phyloP scores from a whole-genome alignment of 2,113 vertebrate species.

The Urocynchramus pylzowi region DNA sequence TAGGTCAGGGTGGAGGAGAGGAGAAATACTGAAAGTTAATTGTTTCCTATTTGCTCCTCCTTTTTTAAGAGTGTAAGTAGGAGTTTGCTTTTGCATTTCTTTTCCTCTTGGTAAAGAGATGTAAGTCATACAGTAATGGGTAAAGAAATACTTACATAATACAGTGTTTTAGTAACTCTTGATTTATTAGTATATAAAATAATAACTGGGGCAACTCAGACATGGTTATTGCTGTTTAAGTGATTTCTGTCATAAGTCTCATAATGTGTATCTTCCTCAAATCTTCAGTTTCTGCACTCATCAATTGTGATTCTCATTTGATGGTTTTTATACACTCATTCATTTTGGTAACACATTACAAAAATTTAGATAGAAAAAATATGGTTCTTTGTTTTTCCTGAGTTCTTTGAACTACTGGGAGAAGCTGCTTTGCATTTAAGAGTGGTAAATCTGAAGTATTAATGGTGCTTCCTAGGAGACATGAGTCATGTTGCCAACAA shows the following conservation, averaged over 20 bases:
- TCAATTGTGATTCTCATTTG: background rate
- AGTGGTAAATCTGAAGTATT: background rate
- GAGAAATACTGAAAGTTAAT: background rate
- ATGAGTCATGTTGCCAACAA: slow-evolving; percentile 34
- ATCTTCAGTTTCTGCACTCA: background rate
- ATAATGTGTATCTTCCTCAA: background rate
- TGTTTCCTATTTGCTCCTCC: background rate
- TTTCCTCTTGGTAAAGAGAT: background rate
- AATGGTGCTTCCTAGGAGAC: slow-evolving; percentile 32
- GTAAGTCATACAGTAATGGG: background rate
- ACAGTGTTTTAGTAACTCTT: background rate
- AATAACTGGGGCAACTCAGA: background rate
- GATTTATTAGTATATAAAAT: background rate
- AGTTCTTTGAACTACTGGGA: background rate
- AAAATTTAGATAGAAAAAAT: background rate
- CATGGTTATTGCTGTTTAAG: background rate
- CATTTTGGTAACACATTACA: background rate
- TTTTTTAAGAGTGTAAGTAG: background rate
- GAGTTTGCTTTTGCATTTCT: background rate
- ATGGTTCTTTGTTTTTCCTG: background rate
- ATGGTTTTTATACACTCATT: background rate
- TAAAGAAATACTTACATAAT: background rate
- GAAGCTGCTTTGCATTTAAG: background rate
- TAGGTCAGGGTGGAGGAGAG: background rate
- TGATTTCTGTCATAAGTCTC: background rate